phyloP scores from a whole-genome alignment of 2,113 vertebrate genomes.

The Amblyornis subalaris region DNA sequence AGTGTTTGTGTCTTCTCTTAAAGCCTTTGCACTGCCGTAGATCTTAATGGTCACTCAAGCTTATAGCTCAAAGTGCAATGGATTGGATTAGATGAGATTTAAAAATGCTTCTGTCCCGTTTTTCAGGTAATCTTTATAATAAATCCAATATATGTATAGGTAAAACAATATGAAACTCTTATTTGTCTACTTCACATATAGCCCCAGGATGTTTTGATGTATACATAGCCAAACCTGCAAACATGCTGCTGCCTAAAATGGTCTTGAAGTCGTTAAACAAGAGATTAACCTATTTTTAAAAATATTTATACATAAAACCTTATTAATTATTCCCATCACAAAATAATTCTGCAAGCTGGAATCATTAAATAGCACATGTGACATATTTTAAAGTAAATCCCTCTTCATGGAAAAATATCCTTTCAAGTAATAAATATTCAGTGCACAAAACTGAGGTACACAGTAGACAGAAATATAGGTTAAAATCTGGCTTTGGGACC shows the following conservation, averaged over 20 bases:
- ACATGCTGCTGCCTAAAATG: not conserved
- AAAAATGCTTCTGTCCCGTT: not conserved
- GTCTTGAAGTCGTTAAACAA: not conserved
- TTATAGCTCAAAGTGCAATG: not conserved
- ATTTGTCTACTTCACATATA: not conserved
- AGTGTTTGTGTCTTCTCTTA: not conserved
- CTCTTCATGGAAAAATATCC: not conserved
- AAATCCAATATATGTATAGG: not conserved
- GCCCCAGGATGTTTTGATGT: not conserved
- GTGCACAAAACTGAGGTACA: not conserved
- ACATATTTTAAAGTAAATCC: not conserved
- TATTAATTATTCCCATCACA: not conserved
- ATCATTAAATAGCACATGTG: not conserved
- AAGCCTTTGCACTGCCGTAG: not conserved
- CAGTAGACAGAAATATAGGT: slow-evolving; percentile 12
- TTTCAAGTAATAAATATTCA: slow-evolving; percentile 13
- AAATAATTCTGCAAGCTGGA: not conserved
- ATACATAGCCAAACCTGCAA: not conserved
- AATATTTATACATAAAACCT: not conserved
- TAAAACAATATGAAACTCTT: not conserved
- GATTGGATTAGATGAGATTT: not conserved
- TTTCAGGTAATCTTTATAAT: not conserved
- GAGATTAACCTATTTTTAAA: not conserved
- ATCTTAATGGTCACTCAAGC: not conserved
- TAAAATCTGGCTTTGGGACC: slow-evolving; percentile 30